Conservation (phyloP, 2,888 invertebrate genomes). For the Itoplectis maculator region DNA sequence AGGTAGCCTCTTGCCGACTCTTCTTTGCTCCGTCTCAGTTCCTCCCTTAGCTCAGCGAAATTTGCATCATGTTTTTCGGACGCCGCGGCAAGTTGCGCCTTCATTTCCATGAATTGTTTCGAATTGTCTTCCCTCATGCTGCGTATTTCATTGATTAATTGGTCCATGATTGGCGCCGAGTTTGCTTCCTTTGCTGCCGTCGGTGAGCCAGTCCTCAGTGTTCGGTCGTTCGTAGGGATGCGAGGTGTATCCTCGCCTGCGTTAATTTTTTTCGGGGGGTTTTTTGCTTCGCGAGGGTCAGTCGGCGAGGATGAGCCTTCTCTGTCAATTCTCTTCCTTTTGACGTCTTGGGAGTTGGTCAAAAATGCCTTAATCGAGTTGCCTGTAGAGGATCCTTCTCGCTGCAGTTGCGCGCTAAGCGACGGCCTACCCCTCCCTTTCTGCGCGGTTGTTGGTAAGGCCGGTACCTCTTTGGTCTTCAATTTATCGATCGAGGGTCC, state of each 20-base stretch:
- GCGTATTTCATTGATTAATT: neutral
- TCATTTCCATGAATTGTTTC: neutral
- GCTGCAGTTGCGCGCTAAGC: neutral
- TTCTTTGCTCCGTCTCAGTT: constrained; percentile 10
- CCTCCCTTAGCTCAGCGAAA: constrained; percentile 10
- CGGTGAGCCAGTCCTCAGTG: neutral
- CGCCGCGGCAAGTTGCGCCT: neutral
- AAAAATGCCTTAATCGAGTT: neutral
- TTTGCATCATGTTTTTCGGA: neutral
- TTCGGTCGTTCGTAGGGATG: neutral
- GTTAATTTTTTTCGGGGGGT: too few species aligned
- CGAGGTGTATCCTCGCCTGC: neutral
- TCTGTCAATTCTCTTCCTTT: neutral
- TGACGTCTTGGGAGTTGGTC: neutral
- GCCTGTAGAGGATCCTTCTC: neutral
- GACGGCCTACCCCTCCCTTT: neutral
- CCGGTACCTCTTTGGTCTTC: too few species aligned
- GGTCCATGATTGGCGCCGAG: neutral
- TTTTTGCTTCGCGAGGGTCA: neutral
- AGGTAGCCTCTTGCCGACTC: neutral
- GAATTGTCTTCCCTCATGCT: neutral
- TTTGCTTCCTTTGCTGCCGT: neutral
- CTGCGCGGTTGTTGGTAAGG: neutral
- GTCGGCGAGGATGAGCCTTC: neutral
- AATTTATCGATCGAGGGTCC: too few species aligned